Percentiles rank a stretch among this genome's conserved stretches.
Evolutionary conservation across 2,113 vertebrate species (phyloP).

Genomic region (Alectura lathami): DNA sequence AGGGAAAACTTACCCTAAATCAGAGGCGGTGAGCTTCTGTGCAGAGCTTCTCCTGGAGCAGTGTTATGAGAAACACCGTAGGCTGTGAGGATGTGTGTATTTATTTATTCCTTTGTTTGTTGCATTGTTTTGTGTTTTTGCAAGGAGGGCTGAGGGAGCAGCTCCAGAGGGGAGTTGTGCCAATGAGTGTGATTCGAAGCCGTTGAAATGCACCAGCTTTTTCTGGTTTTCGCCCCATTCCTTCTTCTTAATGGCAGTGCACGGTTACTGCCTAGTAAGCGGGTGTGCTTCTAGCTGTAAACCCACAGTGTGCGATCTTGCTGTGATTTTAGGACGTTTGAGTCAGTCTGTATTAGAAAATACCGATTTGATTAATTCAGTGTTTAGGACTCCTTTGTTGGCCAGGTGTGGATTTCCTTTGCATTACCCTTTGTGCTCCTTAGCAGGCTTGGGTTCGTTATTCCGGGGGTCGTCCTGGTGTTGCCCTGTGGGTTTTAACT

Average conservation of each 20-base stretch:
- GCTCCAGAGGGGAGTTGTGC: neutral
- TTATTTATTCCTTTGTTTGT: neutral
- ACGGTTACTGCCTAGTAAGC: neutral
- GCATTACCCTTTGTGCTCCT: neutral
- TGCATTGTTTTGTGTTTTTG: neutral
- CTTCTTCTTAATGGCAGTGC: neutral
- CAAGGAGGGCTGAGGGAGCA: neutral
- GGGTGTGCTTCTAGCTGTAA: neutral
- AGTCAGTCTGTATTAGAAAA: neutral
- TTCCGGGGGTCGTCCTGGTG: neutral
- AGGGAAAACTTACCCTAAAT: conserved; percentile 51
- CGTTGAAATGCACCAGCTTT: rapidly evolving
- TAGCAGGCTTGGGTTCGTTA: neutral
- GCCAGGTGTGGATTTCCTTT: neutral
- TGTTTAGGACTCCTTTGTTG: neutral
- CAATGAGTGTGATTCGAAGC: neutral
- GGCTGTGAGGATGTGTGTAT: neutral
- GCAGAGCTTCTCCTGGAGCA: neutral
- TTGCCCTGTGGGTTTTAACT: neutral
- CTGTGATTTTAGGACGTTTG: neutral
- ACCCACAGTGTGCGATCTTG: rapidly evolving
- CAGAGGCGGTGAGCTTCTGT: neutral
- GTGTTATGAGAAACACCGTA: neutral
- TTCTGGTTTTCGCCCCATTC: neutral
- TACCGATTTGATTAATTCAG: neutral